Evolutionary conservation across 2,797 vertebrate genomes (phyloP).

Genomic region (Labeo calbasu): DNA sequence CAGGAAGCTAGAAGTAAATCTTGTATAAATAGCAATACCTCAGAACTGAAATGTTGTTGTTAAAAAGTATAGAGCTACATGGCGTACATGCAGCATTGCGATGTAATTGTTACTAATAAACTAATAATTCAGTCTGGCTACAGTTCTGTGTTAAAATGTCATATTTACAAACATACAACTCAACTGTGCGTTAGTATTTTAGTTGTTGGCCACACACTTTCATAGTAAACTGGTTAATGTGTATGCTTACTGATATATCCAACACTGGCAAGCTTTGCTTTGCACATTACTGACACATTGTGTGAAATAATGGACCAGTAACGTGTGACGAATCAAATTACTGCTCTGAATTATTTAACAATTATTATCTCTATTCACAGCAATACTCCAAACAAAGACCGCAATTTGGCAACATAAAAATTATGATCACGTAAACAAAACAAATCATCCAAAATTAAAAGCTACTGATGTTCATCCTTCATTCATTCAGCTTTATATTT

Average conservation of each 20-base stretch:
- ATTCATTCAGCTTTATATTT: not conserved
- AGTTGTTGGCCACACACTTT: not conserved
- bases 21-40: not conserved
- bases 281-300: not conserved
- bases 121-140: not conserved
- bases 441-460: not conserved
- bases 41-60: not conserved
- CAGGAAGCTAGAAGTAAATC: constrained; percentile 3
- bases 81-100: not conserved
- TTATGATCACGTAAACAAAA: not conserved
- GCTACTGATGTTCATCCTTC: not conserved
- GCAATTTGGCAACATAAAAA: not conserved
- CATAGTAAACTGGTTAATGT: not conserved
- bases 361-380: not conserved
- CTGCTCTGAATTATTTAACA: constrained; percentile 16
- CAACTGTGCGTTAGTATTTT: not conserved
- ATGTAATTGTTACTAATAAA: not conserved
- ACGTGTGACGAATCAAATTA: constrained; percentile 4
- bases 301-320: not conserved
- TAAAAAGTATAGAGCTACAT: not conserved
- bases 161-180: not conserved
- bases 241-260: not conserved
- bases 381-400: not conserved
- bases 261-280: constrained; percentile 1
- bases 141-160: not conserved